Base-by-base conservation (phyloP, 2,888 invertebrate species). In the Cephus runcator region DNA sequence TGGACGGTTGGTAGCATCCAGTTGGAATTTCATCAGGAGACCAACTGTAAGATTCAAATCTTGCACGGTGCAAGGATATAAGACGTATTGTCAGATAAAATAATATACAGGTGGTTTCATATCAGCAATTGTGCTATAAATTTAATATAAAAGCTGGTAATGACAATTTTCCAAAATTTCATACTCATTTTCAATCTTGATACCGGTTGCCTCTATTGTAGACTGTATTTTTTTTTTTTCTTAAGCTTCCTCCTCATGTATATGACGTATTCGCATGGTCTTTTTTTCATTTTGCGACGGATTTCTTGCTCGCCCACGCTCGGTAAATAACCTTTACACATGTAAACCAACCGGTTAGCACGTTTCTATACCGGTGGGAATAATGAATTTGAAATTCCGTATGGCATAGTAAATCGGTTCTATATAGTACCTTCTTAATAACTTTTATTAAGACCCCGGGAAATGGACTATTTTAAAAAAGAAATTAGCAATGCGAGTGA, bases 281-380 rank as follows among this genome's bases (percentile, higher is more conserved):
- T 1, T 56, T 23, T 56, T 56, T 56, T 56, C 23, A 56, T 23
- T 56, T 15, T 56, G 2, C 56, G 0, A 56, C 23, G 56, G 23
- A 56, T 56, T 56, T 56, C 85, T 81, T 80, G 85, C 81, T 85
- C 84, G 84, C 85, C 85, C 81, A 85, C 85, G 85, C 83, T 69
- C 79, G 73, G 77, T 31, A 33, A 77, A 74, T 80, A 84, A 85
- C 83, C 84, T 80, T 81, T 85, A 86, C 85, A 85, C 80, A 81
- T 84, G 85, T 85, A 85, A 85, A 85, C 83, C 81, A 81, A 85
- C 86, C 85, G 85, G 85, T 85, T 86, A 84, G 84, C 85, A 71
- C 71, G 71, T 71, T 71, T 23, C 56, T 23, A 23, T 34, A 12
- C 71, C 3, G 71, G 12, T 31, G 71, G 33, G 31, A 71, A 31